Conservation (phyloP, 2,888 invertebrate species). For the Myathropa florea region DNA sequence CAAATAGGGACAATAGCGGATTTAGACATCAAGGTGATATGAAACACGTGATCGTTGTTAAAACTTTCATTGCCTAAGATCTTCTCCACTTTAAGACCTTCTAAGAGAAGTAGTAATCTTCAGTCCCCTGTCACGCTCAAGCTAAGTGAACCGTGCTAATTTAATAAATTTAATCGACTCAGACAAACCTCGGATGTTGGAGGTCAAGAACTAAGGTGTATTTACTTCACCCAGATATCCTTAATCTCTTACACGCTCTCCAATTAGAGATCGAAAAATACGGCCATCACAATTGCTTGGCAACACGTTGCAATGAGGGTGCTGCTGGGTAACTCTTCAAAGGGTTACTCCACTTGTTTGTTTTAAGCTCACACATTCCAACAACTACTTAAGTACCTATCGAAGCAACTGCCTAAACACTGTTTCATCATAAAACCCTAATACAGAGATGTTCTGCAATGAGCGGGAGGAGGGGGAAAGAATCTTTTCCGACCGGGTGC, state of each 20-base stretch:
- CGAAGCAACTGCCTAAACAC: not conserved
- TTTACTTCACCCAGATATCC: not conserved
- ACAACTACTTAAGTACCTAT: conserved; percentile 35
- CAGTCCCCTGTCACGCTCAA: conserved; percentile 7
- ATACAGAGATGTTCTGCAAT: not conserved
- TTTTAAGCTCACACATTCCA: conserved; percentile 10
- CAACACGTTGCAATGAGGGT: conserved; percentile 21
- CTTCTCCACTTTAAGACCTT: not conserved
- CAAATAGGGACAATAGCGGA: no score
- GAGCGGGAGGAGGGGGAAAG: not conserved
- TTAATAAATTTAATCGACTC: conserved; percentile 46
- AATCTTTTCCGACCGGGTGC: conserved; percentile 19
- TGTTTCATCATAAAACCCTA: conserved; percentile 10
- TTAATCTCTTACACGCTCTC: conserved; percentile 48
- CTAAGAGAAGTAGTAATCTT: not conserved
- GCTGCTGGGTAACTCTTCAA: conserved; percentile 49
- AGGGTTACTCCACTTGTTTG: conserved; percentile 35
- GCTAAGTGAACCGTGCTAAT: conserved; percentile 27
- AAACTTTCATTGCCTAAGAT: not conserved
- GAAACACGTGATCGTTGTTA: no score
- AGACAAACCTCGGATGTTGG: not conserved
- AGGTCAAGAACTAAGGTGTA: conserved; percentile 10
- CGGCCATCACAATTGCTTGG: not conserved
- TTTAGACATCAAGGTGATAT: no score
- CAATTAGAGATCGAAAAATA: conserved; percentile 32